Conservation (phyloP, 2,888 invertebrate genomes). For the Oxycera nigricornis region DNA sequence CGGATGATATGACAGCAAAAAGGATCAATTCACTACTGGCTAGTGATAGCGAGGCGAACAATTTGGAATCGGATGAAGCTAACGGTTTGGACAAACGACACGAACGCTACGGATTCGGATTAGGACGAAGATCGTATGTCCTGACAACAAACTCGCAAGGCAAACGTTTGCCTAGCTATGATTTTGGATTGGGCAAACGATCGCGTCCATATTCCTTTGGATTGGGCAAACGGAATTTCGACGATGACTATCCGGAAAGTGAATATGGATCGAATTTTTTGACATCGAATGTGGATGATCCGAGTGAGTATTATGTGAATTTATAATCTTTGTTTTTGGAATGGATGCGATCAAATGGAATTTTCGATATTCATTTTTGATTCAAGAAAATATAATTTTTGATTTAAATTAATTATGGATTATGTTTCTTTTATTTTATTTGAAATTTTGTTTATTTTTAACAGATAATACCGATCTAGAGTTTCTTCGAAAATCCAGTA, state of each 20-base stretch:
- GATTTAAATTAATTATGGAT: too few species aligned
- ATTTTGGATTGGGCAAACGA: conserved; percentile 60
- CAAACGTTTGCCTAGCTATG: conserved; percentile 61
- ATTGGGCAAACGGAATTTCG: conserved; percentile 56
- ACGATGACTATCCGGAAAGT: conserved; percentile 52
- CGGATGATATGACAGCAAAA: conserved; percentile 44
- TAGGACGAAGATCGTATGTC: conserved; percentile 69
- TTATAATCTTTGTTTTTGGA: not conserved
- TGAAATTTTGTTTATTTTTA: too few species aligned
- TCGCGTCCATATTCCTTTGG: conserved; percentile 61
- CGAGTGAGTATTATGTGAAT: conserved; percentile 15
- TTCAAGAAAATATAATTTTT: not conserved
- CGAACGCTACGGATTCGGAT: conserved; percentile 73
- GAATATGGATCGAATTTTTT: conserved; percentile 18
- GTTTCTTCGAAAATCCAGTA: too few species aligned
- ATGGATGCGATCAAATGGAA: too few species aligned
- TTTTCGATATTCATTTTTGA: too few species aligned
- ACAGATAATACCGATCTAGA: too few species aligned
- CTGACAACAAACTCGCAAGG: conserved; percentile 59
- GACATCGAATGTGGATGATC: conserved; percentile 34
- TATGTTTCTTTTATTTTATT: too few species aligned
- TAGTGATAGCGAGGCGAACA: conserved; percentile 45
- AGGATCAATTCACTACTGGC: conserved; percentile 48
- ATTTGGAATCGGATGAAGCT: conserved; percentile 25
- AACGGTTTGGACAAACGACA: conserved; percentile 64